A percentile compares a stretch with the other conserved stretches of the same genome.
Evolutionary conservation across 2,888 invertebrate genomes (phyloP).

Genomic region (Dasysyrphus tricinctus): DNA sequence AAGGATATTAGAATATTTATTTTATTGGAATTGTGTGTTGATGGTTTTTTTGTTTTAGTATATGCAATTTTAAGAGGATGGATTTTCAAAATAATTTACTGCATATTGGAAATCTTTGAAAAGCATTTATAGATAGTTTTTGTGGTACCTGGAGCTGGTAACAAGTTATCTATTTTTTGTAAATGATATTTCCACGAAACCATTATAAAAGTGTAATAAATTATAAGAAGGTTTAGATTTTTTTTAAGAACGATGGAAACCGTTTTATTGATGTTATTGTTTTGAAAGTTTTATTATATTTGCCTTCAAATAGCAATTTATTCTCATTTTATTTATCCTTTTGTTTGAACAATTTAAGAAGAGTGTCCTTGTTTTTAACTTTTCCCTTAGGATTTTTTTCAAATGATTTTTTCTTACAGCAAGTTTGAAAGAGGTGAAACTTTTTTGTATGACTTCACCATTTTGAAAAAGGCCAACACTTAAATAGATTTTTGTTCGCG

Average conservation of each 20-base stretch:
- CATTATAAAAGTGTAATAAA: neutral
- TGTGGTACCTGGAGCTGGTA: neutral
- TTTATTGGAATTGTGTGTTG: constrained; percentile 27
- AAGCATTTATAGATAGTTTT: neutral
- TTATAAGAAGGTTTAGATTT: neutral
- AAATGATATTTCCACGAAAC: neutral
- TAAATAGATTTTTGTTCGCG: no score
- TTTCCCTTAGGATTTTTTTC: neutral
- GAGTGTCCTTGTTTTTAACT: neutral
- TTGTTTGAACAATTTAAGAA: no score
- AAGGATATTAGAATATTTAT: constrained; percentile 21
- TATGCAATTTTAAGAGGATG: constrained; percentile 8
- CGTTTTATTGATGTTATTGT: neutral
- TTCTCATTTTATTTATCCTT: neutral
- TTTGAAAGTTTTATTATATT: neutral
- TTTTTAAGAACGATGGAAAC: neutral
- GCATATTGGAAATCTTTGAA: constrained; percentile 15
- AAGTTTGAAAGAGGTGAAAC: neutral
- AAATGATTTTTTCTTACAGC: neutral
- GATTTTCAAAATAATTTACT: constrained; percentile 21
- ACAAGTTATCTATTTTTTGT: neutral
- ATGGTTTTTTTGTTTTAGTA: constrained; percentile 1
- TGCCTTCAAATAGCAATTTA: neutral
- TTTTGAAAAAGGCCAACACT: neutral
- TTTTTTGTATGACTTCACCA: neutral